These are phyloP conservation scores for Ctenomys sociabilis DNA, from an alignment of 2,113 vertebrate genomes.

Conservation along the genomic window DNA sequence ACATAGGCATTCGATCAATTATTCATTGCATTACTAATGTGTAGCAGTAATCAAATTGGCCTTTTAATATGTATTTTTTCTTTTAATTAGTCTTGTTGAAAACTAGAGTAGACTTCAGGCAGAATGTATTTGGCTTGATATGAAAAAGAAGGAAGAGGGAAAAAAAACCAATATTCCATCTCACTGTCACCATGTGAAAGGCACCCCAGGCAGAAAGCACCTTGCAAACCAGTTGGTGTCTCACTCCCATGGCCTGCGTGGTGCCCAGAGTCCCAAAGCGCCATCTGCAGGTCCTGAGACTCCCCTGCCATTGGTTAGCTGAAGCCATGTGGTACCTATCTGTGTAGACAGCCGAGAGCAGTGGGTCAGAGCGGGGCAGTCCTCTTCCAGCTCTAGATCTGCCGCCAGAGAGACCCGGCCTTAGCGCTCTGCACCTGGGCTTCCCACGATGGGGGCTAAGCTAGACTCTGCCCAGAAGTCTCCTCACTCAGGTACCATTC, in stretches of 20 bases:
- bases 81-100: constrained; percentile 80
- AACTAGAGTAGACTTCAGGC: constrained; percentile 61
- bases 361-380: neutral
- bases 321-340: neutral
- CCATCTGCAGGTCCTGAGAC: neutral
- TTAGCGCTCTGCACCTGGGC: neutral
- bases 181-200: neutral
- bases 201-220: neutral
- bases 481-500: neutral
- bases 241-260: neutral
- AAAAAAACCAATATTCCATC: neutral
- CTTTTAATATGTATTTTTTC: constrained; percentile 79
- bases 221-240: neutral
- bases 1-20: constrained; percentile 76
- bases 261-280: neutral
- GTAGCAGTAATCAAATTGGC: constrained; percentile 78
- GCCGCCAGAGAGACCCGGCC: neutral
- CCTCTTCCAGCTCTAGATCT: neutral
- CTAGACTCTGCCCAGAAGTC: neutral
- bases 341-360: neutral
- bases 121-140: constrained; percentile 66
- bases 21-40: constrained; percentile 73
- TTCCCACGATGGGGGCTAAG: neutral
- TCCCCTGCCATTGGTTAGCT: neutral
- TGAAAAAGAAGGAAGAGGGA: neutral